Evolutionary conservation across 2,113 vertebrate species (phyloP).

Genomic region (Cricetomys ansorgei): DNA sequence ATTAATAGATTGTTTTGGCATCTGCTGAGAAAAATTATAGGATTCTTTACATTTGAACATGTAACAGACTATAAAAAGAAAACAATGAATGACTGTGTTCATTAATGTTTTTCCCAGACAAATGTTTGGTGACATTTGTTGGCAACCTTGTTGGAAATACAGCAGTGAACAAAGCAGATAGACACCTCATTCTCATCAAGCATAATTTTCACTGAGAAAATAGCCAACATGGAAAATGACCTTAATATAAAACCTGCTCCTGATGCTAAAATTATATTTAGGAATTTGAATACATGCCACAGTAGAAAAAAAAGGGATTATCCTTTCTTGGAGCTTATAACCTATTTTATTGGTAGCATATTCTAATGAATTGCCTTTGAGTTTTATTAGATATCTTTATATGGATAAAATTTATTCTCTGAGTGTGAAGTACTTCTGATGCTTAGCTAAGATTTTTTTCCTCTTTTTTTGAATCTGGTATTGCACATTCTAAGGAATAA

Average conservation of each 20-base stretch:
- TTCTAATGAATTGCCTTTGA: neutral
- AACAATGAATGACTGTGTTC: slow-evolving; percentile 16
- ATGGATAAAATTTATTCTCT: neutral
- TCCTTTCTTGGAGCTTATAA: neutral
- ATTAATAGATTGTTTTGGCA: neutral
- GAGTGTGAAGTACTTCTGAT: neutral
- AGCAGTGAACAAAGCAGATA: slow-evolving; percentile 4
- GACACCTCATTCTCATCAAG: slow-evolving; percentile 23
- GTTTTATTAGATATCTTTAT: neutral
- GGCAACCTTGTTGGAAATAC: neutral
- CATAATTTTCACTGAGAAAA: slow-evolving; percentile 35
- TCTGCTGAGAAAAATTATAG: slow-evolving; percentile 6
- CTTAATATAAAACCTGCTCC: slow-evolving; percentile 21
- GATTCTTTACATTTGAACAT: neutral
- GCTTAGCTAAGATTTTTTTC: neutral
- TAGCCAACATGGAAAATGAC: slow-evolving; percentile 34
- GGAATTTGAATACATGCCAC: neutral
- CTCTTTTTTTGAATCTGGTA: neutral
- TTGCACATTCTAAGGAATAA: neutral
- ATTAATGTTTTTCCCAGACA: slow-evolving; percentile 27
- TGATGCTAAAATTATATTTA: neutral
- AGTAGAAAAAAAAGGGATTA: neutral
- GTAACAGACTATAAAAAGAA: slow-evolving; percentile 5
- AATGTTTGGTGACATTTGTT: slow-evolving; percentile 28
- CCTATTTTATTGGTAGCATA: neutral